Base-by-base conservation (phyloP, 2,113 vertebrate species). In the Pycnonotus jocosus region DNA sequence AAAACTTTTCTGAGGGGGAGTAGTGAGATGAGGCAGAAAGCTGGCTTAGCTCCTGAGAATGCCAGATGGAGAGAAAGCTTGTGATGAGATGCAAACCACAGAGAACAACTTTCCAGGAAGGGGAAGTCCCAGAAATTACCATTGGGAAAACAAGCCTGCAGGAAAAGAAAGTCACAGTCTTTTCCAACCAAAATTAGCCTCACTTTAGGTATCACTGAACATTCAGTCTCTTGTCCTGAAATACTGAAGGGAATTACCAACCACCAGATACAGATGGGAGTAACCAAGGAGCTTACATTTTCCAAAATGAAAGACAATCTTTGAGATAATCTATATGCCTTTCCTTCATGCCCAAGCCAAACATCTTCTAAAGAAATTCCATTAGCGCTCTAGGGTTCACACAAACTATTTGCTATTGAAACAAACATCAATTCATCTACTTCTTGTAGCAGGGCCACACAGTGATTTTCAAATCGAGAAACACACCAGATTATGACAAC, bases 31-130 rank as follows among this genome's bases (percentile, higher is more conserved):
- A 82, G 69, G 48, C 40, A 92, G 68, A 82, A 84, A 80, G 48
- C 50, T 95, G 81, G 60, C 78, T 95, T 51, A 53, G 73, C 35
- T 85, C 71, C 81, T 58, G 45, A 90, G 86, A 94, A 62, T 44
- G 54, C 74, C 92, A 96, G 90, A 85, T 96, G 90, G 35, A 95
- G 58, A 78, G 61, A 87, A 87, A 79, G 27, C 28, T 65, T 88
- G 38, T 71, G 68, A 54, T 70, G 51, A 81, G 37, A 45, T 54
- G 51, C 27, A 53, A 92, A 71, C 66, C 74, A 91, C 62, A 66
- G 54, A 65, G 58, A 87, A 73, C 57, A 89, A 38, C 87, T 45
- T 93, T 88, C 54, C 74, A 88, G 74, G 74, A 88, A 78, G 35
- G 54, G 58, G 79, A 90, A 95, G 74, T 82, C 79, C 62, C 66